Conservation (phyloP, 2,113 vertebrate species). For the Clarias gariepinus region DNA sequence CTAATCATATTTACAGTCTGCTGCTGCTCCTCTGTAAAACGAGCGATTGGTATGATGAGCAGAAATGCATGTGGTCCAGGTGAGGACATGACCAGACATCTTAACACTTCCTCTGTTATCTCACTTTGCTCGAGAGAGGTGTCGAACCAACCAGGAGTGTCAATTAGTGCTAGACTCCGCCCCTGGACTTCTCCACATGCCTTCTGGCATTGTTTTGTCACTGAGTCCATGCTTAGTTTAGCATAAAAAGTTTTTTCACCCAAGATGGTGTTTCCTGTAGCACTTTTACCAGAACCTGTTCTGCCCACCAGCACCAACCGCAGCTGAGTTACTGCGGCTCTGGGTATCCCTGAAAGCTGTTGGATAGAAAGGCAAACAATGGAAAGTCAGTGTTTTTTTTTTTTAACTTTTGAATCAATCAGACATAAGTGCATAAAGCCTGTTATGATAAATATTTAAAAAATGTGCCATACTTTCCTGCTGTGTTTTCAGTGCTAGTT, state of each 20-base stretch:
- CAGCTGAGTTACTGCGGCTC: not conserved
- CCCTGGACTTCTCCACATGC: not conserved
- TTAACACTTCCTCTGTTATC: not conserved
- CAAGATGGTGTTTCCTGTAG: slow-evolving; percentile 52
- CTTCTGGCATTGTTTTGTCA: slow-evolving; percentile 38
- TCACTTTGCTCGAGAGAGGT: not conserved
- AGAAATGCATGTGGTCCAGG: slow-evolving; percentile 52
- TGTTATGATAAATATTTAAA: no score
- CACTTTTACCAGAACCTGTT: slow-evolving; percentile 52
- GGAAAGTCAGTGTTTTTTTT: no score
- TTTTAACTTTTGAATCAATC: no score
- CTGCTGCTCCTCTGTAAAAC: slow-evolving; percentile 45
- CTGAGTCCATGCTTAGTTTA: slow-evolving; percentile 41
- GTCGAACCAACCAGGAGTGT: slow-evolving; percentile 51
- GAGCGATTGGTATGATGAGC: no score
- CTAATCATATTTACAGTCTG: slow-evolving; percentile 26
- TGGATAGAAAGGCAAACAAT: not conserved
- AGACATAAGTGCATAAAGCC: no score
- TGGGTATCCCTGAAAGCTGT: not conserved
- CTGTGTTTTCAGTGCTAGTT: no score
- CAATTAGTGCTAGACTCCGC: slow-evolving; percentile 28
- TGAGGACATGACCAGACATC: slow-evolving; percentile 34
- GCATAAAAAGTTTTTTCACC: not conserved
- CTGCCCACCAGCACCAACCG: slow-evolving; percentile 45
- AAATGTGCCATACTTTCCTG: no score